These are phyloP conservation scores for Eueremaeus valkanovi DNA, from an alignment of 2,888 invertebrate species.

Conservation along the genomic window DNA sequence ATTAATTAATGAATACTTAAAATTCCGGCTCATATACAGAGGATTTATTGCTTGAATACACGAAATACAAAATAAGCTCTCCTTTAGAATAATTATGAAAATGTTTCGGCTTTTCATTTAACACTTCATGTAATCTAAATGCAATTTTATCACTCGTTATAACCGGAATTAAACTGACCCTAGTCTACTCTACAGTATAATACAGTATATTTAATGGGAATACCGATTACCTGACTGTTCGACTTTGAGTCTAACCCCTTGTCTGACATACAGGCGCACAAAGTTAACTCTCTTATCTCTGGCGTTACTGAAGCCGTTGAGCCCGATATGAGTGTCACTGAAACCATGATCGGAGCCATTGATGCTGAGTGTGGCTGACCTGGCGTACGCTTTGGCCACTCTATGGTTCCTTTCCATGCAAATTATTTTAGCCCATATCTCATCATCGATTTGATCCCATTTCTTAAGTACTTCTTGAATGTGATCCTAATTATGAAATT, in stretches of 20 bases:
- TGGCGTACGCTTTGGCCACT: conserved; percentile 94
- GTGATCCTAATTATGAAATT: conserved; percentile 69
- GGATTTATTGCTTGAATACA: too few species aligned
- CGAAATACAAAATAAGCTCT: too few species aligned
- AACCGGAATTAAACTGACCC: too few species aligned
- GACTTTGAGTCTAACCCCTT: conserved; percentile 7
- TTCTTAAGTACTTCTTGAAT: conserved; percentile 94
- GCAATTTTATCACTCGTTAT: too few species aligned
- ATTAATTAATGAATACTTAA: too few species aligned
- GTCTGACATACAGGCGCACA: not conserved
- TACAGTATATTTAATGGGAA: not conserved
- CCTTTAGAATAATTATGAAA: too few species aligned
- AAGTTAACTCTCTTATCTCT: conserved; percentile 54
- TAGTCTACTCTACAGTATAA: not conserved
- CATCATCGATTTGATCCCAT: conserved; percentile 95
- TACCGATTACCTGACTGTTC: conserved; percentile 1
- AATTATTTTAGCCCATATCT: conserved; percentile 98
- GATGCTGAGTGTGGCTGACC: conserved; percentile 89
- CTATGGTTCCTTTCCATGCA: conserved; percentile 91
- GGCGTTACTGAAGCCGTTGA: conserved; percentile 93
- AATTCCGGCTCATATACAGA: too few species aligned
- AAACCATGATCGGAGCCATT: conserved; percentile 94
- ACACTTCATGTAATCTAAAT: too few species aligned
- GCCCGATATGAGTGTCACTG: conserved; percentile 94
- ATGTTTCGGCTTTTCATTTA: too few species aligned